These are phyloP conservation scores for Periophthalmodon schlosseri DNA, from an alignment of 2,113 vertebrate species.

Conservation along the genomic window DNA sequence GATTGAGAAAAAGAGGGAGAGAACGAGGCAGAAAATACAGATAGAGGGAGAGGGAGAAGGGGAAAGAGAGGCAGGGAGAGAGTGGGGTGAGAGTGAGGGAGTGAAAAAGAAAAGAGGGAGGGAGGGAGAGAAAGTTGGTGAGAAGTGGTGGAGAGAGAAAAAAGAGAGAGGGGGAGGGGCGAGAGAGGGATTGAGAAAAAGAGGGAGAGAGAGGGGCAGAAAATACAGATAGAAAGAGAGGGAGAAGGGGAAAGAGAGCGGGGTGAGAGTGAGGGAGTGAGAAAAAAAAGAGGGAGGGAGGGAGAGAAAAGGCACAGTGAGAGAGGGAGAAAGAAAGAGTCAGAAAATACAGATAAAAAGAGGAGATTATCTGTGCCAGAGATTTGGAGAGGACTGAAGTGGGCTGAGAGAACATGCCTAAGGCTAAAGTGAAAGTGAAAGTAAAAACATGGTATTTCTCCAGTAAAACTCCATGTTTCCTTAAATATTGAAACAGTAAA, in stretches of 20 bases:
- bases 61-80: too few species aligned
- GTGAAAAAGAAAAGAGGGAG: constrained; percentile 26
- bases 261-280: not conserved
- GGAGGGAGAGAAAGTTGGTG: constrained; percentile 3
- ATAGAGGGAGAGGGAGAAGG: too few species aligned
- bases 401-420: not conserved
- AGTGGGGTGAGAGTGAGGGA: not conserved
- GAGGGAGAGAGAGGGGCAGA: too few species aligned
- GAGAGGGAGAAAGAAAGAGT: constrained; percentile 20
- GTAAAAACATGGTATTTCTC: too few species aligned
- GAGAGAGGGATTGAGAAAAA: too few species aligned
- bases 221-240: too few species aligned
- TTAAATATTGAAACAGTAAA: too few species aligned
- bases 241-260: too few species aligned
- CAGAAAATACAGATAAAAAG: constrained; percentile 20
- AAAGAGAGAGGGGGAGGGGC: not conserved
- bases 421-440: not conserved
- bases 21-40: too few species aligned
- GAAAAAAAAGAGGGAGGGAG: not conserved
- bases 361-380: not conserved
- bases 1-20: too few species aligned
- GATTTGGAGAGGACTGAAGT: not conserved
- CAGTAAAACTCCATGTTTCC: too few species aligned
- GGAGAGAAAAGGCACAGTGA: not conserved
- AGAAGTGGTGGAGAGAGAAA: not conserved